Conservation (phyloP, 2,888 invertebrate species). For the Meliscaeva auricollis region DNA sequence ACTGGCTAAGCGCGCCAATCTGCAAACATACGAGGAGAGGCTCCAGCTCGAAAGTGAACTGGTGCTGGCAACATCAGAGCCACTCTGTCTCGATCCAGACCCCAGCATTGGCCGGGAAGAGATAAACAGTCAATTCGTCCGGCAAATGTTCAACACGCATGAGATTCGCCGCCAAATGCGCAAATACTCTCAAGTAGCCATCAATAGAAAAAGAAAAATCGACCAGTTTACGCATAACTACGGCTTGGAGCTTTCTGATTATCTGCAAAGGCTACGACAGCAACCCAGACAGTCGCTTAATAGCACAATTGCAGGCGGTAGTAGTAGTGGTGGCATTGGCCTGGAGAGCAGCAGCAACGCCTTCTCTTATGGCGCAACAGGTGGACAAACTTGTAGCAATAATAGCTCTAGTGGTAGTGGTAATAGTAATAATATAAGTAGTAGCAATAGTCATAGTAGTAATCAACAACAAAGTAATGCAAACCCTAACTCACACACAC, state of each 20-base stretch:
- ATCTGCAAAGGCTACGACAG: conserved; percentile 82
- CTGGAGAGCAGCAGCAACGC: conserved; percentile 37
- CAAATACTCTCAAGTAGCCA: conserved; percentile 91
- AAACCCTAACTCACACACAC: conserved; percentile 49
- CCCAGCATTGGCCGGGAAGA: conserved; percentile 91
- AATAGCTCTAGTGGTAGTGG: conserved; percentile 74
- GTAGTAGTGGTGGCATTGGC: conserved; percentile 40
- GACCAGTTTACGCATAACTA: conserved; percentile 93
- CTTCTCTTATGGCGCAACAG: conserved; percentile 53
- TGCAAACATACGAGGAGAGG: conserved; percentile 80
- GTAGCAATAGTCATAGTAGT: conserved; percentile 75
- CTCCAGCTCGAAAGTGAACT: conserved; percentile 90
- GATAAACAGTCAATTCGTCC: conserved; percentile 90
- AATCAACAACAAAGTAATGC: conserved; percentile 66
- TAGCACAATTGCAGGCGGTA: conserved; percentile 80
- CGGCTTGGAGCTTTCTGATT: conserved; percentile 88
- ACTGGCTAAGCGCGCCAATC: conserved; percentile 78
- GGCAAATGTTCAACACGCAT: conserved; percentile 90
- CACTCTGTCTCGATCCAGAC: conserved; percentile 94
- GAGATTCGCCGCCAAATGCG: conserved; percentile 90
- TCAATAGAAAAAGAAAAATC: conserved; percentile 94
- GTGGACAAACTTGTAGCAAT: conserved; percentile 74
- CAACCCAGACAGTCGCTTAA: conserved; percentile 78
- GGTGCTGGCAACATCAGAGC: conserved; percentile 93
- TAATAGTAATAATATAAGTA: conserved; percentile 67